These are phyloP conservation scores for Alitta virens DNA, from an alignment of 2,888 invertebrate genomes.

Conservation along the genomic window DNA sequence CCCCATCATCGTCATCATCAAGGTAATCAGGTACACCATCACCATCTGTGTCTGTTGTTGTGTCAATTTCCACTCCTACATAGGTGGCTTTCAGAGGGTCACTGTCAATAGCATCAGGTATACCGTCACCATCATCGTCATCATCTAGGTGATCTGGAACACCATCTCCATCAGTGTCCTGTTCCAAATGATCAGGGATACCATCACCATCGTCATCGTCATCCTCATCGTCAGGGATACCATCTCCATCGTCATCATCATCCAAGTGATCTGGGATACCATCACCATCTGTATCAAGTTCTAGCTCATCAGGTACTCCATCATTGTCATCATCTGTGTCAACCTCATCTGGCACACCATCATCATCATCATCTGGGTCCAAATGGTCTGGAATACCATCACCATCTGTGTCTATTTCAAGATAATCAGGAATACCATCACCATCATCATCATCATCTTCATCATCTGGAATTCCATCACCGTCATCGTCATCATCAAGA, in stretches of 20 bases:
- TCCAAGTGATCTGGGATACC: conserved; percentile 30
- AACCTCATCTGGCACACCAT: conserved; percentile 27
- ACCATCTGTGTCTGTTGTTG: conserved; percentile 36
- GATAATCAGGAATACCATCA: conserved; percentile 31
- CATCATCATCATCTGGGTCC: conserved; percentile 38
- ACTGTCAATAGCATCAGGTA: conserved; percentile 33
- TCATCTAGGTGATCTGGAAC: conserved; percentile 18
- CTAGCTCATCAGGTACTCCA: conserved; percentile 43
- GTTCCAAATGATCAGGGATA: conserved; percentile 35
- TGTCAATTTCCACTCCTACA: conserved; percentile 36
- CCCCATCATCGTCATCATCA: conserved; percentile 37
- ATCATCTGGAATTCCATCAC: conserved; percentile 32
- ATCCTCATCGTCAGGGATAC: conserved; percentile 30
- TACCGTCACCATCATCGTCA: conserved; percentile 30
- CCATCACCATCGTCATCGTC: conserved; percentile 33
- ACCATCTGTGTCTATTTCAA: conserved; percentile 30
- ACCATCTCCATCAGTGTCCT: conserved; percentile 36
- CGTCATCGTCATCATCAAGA: conserved; percentile 22
- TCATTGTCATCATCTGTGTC: conserved; percentile 41
- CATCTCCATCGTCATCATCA: conserved; percentile 33
- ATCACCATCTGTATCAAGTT: conserved; percentile 35
- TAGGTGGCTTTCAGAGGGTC: conserved; percentile 31
- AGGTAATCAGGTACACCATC: conserved; percentile 41
- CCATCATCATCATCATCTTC: conserved; percentile 29
- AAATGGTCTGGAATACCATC: conserved; percentile 34